A percentile compares a stretch with the other conserved stretches of the same genome.
Conservation (phyloP, 2,113 vertebrate genomes). For the Sceloporus undulatus region DNA sequence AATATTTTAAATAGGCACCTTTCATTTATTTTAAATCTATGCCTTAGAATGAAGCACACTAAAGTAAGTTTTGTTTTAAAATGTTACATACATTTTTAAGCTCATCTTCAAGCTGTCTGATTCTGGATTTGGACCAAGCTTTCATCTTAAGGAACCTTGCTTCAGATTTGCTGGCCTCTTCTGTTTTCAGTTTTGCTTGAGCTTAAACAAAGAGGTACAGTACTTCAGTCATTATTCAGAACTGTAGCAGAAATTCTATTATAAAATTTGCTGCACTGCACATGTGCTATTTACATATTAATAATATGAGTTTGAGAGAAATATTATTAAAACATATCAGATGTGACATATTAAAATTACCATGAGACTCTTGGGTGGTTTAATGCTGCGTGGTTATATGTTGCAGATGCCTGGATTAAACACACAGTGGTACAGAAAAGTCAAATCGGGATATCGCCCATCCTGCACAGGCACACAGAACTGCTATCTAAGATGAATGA, state of each 20-base stretch:
- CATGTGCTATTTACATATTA: not conserved
- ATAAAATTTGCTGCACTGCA: not conserved
- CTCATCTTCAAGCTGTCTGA: slow-evolving; percentile 89
- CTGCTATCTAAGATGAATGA: not conserved
- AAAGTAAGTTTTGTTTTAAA: not conserved
- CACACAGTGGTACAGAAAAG: too few relatives aligned
- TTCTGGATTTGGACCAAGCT: slow-evolving; percentile 90
- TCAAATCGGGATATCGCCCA: not conserved
- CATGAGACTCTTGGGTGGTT: not conserved
- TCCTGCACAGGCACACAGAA: not conserved
- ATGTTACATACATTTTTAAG: slow-evolving; percentile 81
- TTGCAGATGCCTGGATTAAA: not conserved
- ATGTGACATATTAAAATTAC: not conserved
- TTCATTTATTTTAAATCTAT: not conserved
- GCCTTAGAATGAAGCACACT: not conserved
- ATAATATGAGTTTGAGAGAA: not conserved
- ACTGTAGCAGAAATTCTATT: not conserved
- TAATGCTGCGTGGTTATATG: not conserved
- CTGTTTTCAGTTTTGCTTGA: slow-evolving; percentile 84
- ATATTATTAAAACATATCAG: not conserved
- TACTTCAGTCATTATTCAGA: slow-evolving; percentile 7
- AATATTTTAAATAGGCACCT: not conserved
- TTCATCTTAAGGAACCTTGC: slow-evolving; percentile 92
- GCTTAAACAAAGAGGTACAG: slow-evolving; percentile 65
- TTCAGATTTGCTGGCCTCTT: slow-evolving; percentile 89